Percentiles rank a stretch among this genome's conserved stretches.
Conservation (phyloP, 1,140 invertebrate genomes). For the Trichoplusia ni region DNA sequence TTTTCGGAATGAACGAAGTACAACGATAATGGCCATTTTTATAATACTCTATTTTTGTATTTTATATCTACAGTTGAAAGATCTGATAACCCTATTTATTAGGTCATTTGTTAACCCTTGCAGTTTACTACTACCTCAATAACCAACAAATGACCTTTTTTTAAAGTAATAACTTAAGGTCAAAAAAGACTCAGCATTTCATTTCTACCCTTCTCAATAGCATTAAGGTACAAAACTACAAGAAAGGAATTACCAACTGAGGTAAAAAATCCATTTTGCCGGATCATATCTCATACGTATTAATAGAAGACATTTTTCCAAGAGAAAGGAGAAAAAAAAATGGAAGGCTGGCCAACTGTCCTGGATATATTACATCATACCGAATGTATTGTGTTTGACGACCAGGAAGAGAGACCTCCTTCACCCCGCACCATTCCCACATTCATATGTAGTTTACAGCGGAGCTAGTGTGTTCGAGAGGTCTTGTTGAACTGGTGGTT, state of each 20-base stretch:
- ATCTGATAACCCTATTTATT: too few species aligned
- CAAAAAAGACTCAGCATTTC: too few species aligned
- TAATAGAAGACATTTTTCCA: constrained; percentile 56
- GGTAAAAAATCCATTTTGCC: constrained; percentile 30
- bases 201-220: too few species aligned
- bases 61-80: too few species aligned
- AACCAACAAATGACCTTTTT: too few species aligned
- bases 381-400: constrained; percentile 47
- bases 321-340: constrained; percentile 34
- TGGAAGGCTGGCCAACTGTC: constrained; percentile 7
- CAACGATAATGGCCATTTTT: too few species aligned
- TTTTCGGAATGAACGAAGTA: too few species aligned
- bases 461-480: neutral
- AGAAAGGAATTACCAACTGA: constrained; percentile 27
- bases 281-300: constrained; percentile 54
- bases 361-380: constrained; percentile 45
- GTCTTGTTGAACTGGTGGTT: constrained; percentile 39
- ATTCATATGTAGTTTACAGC: neutral
- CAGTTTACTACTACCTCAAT: too few species aligned
- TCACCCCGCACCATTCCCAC: neutral
- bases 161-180: too few species aligned
- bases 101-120: too few species aligned
- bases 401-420: constrained; percentile 34
- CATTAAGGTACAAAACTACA: neutral
- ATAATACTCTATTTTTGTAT: too few species aligned